Base-by-base conservation (phyloP, 2,113 vertebrate species). In the Pterophyllum scalare region DNA sequence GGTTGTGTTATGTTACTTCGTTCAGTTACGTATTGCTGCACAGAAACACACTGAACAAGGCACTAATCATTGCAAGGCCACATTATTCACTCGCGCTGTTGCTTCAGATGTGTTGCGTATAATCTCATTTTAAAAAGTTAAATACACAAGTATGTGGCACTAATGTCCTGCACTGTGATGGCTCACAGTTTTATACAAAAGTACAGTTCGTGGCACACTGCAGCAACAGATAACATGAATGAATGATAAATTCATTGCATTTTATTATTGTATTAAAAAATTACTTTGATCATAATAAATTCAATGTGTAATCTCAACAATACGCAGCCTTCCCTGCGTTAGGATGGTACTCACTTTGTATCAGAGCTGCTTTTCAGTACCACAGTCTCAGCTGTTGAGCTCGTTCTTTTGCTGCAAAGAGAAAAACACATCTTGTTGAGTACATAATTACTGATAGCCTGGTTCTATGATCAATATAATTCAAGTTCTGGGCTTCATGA, bases 381-480 rank as follows among this genome's bases (percentile, higher is more conserved):
- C 79, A 90, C 85, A 61, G 80, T 86, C 80, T 90, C 62, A 59
- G 86, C 89, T 13, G 31, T 82, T 49, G 70, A 49, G 35, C 88
- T 8, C 13, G 65, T 75, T 31, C 31, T 84, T 70, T 62, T 88
- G 26, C 89, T 92, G 81, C 65, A 77, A 82, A 83, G 9, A 75
- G 43, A 7, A 77, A 38, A 57, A 81, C 0, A 59, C 7, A n/a
- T 11, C 0, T 54, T 35, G 43, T 57, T 78, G 74, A 84, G 57
- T 5, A 28, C 2, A 10, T n/a, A 70, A 70, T 59, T 54, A 54
- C 10, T 52, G 46, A 54, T 52, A 33, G 35, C 4, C 7, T 62
- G 20, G 12, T 0, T 1, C 22, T 6, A 57, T 13, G 2, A 33
- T 57, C 1, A 15, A 43, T 19, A 54, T 26, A 28, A 54, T 19